phyloP scores from a whole-genome alignment of 2,888 invertebrate species.

The Desoria tigrina region DNA sequence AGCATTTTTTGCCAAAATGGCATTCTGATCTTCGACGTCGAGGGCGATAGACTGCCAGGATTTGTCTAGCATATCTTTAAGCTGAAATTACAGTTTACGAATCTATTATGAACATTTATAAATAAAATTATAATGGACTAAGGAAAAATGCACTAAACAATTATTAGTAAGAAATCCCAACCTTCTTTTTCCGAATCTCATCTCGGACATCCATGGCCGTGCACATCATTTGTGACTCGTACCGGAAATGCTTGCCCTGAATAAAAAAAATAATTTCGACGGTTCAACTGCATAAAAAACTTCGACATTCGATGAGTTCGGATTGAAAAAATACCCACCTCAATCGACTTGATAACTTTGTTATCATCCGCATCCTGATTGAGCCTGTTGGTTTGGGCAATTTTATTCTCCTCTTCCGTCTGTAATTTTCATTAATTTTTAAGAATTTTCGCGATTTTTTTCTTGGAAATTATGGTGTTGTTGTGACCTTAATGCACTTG shows the following conservation, averaged over 20 bases:
- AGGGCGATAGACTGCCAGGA: conserved; percentile 36
- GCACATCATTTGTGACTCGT: conserved; percentile 42
- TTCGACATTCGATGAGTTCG: too few species aligned
- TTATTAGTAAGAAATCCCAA: not conserved
- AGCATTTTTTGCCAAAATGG: conserved; percentile 29
- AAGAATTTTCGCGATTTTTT: too few species aligned
- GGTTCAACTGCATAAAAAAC: too few species aligned
- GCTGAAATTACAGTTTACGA: conserved; percentile 15
- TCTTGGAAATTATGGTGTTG: too few species aligned
- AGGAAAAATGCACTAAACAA: too few species aligned
- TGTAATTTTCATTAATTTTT: conserved; percentile 10
- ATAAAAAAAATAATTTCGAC: not conserved
- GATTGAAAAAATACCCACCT: conserved; percentile 22
- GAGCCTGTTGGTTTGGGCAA: conserved; percentile 37
- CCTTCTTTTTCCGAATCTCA: conserved; percentile 46
- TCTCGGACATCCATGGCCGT: conserved; percentile 45
- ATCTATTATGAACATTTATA: too few species aligned
- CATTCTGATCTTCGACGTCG: conserved; percentile 37
- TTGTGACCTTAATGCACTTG: conserved; percentile 30
- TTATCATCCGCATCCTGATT: conserved; percentile 46
- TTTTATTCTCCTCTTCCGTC: conserved; percentile 35
- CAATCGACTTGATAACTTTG: conserved; percentile 44
- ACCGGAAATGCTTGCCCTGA: conserved; percentile 49
- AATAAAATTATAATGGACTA: too few species aligned
- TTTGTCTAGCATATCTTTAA: conserved; percentile 41